phyloP scores from a whole-genome alignment of 2,113 vertebrate genomes.

The Pithys albifrons region DNA sequence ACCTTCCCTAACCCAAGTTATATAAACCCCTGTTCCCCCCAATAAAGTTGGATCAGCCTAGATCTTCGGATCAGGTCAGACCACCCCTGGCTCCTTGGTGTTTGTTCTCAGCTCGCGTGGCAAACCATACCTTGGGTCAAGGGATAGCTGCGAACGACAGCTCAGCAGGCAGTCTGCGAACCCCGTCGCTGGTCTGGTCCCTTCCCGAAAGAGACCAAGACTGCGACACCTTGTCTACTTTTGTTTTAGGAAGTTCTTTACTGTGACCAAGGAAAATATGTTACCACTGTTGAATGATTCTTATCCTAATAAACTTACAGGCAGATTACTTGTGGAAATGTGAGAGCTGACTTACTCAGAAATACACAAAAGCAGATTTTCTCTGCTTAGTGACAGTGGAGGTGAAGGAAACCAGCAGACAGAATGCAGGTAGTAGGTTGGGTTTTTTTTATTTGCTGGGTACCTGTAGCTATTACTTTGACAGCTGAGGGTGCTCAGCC shows the following conservation, averaged over 20 bases:
- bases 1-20: too few species aligned
- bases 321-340: not conserved
- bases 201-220: too few species aligned
- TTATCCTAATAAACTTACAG: not conserved
- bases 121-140: too few species aligned
- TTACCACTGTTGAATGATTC: not conserved
- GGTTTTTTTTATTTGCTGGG: not conserved
- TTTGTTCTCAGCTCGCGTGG: too few species aligned
- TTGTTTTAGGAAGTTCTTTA: not conserved
- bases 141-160: too few species aligned
- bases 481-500: not conserved
- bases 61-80: too few species aligned
- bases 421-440: not conserved
- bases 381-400: not conserved
- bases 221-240: not conserved
- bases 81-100: too few species aligned
- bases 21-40: too few species aligned
- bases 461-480: not conserved
- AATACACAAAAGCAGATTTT: not conserved
- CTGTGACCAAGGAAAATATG: not conserved
- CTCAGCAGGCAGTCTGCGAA: too few species aligned
- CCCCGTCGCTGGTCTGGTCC: too few species aligned
- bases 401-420: not conserved
- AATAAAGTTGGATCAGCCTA: too few species aligned
- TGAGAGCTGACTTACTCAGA: not conserved